Evolutionary conservation across 2,113 vertebrate species (phyloP).

Genomic region (Cryptotis parvus): DNA sequence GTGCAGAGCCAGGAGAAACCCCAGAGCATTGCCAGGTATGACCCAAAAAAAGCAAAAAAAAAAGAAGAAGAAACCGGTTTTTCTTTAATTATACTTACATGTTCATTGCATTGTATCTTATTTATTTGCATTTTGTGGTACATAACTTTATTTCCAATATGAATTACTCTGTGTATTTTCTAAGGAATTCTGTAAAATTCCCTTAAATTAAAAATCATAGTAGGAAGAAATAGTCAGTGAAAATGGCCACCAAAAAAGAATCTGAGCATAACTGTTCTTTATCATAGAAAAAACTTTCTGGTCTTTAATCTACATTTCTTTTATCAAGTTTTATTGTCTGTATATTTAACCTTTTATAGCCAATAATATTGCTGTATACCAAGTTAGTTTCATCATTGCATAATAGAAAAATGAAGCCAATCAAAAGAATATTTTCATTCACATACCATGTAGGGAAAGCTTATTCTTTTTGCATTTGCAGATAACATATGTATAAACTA

Average conservation of each 20-base stretch:
- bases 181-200: constrained; percentile 38
- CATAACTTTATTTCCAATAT: constrained; percentile 42
- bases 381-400: background rate
- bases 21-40: too few species aligned
- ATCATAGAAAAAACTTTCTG: constrained; percentile 19
- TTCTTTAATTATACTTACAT: background rate
- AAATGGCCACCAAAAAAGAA: constrained; percentile 33
- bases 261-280: constrained; percentile 54
- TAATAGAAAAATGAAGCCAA: background rate
- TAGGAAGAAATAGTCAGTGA: constrained; percentile 49
- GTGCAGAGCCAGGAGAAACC: too few species aligned
- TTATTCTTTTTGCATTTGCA: background rate
- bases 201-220: constrained; percentile 56
- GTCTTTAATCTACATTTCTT: constrained; percentile 39
- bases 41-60: too few species aligned
- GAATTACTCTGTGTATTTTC: background rate
- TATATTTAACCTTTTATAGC: constrained; percentile 17
- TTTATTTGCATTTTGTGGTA: background rate
- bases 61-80: constrained; percentile 3
- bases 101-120: background rate
- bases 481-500: background rate
- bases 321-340: constrained; percentile 47
- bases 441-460: background rate
- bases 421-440: background rate
- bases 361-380: constrained; percentile 6